Conservation (phyloP, 2,888 invertebrate species). For the Cephus runcator region DNA sequence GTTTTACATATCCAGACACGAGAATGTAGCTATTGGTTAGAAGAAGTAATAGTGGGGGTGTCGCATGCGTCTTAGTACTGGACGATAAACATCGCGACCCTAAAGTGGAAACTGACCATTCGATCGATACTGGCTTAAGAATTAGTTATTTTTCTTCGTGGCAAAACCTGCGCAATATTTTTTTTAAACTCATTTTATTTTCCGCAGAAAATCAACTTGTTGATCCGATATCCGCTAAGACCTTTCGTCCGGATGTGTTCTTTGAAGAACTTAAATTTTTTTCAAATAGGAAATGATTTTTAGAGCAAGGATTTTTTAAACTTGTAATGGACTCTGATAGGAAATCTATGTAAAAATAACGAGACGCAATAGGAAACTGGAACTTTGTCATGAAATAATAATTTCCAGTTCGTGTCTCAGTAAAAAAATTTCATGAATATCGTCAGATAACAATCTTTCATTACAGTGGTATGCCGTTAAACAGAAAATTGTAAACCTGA, state of each 20-base stretch:
- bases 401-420: neutral
- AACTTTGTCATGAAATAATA: neutral
- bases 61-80: neutral
- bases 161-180: neutral
- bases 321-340: neutral
- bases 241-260: neutral
- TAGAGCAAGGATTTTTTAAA: neutral
- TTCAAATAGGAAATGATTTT: neutral
- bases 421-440: neutral
- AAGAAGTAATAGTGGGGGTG: conserved; percentile 8
- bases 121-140: conserved; percentile 30
- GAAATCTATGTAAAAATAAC: neutral
- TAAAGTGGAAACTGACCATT: conserved; percentile 36
- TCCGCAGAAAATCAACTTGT: neutral
- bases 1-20: conserved; percentile 30
- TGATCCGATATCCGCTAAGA: neutral
- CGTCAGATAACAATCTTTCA: neutral
- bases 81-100: conserved; percentile 30
- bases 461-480: neutral
- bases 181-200: neutral
- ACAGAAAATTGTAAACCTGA: neutral
- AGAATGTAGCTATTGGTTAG: conserved; percentile 9
- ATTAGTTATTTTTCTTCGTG: neutral
- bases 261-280: neutral
- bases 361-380: neutral